Evolutionary conservation across 2,888 invertebrate genomes (phyloP).

Genomic region (Caenorhabditis drosophilae): DNA sequence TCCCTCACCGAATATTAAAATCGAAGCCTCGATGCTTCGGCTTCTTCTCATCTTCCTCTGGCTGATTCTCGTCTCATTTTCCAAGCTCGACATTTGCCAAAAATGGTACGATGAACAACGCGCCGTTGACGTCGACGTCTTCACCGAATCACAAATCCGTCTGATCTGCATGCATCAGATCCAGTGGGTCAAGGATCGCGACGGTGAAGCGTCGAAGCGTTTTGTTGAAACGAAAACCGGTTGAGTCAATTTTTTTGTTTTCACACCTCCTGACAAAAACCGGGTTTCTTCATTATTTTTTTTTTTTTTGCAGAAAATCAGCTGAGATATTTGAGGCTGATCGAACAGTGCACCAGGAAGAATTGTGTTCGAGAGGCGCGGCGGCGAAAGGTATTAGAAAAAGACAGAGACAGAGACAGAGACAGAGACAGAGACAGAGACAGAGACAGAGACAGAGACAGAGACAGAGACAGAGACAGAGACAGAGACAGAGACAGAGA

Average conservation of each 20-base stretch:
- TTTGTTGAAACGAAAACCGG: conserved; percentile 31
- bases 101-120: conserved; percentile 27
- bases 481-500: too few relatives aligned
- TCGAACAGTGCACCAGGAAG: conserved; percentile 51
- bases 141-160: conserved; percentile 34
- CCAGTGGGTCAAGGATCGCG: conserved; percentile 57
- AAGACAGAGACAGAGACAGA: too few relatives aligned
- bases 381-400: conserved; percentile 46
- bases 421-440: too few relatives aligned
- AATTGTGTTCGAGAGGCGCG: conserved; percentile 49
- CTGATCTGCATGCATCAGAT: conserved; percentile 57
- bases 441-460: too few relatives aligned
- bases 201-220: conserved; percentile 22
- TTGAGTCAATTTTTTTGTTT: background rate
- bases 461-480: too few relatives aligned
- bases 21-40: conserved; percentile 20
- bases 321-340: conserved; percentile 45
- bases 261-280: background rate
- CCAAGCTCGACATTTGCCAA: conserved; percentile 30
- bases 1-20: too few relatives aligned
- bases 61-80: conserved; percentile 27
- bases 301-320: conserved; percentile 42
- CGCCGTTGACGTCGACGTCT: conserved; percentile 28
- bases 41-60: conserved; percentile 33
- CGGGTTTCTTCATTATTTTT: background rate